Conservation (phyloP, 2,888 invertebrate species). For the Hyalella azteca region DNA sequence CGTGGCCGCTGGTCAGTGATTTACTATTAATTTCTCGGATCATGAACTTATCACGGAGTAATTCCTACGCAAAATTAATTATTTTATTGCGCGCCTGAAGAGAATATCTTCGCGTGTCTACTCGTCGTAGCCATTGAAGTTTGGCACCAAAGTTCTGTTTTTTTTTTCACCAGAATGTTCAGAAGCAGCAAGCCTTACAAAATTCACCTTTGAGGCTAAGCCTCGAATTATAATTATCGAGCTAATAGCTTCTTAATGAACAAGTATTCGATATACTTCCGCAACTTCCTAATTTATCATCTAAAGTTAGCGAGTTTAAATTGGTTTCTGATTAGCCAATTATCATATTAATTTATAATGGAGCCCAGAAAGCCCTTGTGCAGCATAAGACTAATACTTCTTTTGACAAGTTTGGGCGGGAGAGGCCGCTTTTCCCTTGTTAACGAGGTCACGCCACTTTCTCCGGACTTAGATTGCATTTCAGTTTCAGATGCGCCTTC, state of each 20-base stretch:
- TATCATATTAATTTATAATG: slow-evolving; percentile 33
- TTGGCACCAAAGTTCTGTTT: no score
- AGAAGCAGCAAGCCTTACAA: neutral
- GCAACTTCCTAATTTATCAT: slow-evolving; percentile 25
- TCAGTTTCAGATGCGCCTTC: neutral
- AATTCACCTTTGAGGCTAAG: slow-evolving; percentile 6
- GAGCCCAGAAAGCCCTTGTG: neutral
- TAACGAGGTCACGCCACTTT: neutral
- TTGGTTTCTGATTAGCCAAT: slow-evolving; percentile 37
- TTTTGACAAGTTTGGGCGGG: neutral
- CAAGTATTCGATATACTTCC: slow-evolving; percentile 33
- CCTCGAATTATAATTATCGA: slow-evolving; percentile 26
- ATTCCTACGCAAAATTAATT: no score
- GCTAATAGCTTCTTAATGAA: slow-evolving; percentile 36
- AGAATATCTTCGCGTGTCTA: no score
- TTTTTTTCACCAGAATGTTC: no score
- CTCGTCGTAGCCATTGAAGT: no score
- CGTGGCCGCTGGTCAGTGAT: no score
- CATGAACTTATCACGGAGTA: no score
- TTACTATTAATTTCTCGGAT: no score
- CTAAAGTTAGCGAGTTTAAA: slow-evolving; percentile 25
- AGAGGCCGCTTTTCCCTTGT: neutral
- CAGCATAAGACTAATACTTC: slow-evolving; percentile 1
- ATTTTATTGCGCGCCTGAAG: no score
- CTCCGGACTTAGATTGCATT: neutral